Conservation (phyloP, 2,113 vertebrate genomes). For the Nesogale talazaci region DNA sequence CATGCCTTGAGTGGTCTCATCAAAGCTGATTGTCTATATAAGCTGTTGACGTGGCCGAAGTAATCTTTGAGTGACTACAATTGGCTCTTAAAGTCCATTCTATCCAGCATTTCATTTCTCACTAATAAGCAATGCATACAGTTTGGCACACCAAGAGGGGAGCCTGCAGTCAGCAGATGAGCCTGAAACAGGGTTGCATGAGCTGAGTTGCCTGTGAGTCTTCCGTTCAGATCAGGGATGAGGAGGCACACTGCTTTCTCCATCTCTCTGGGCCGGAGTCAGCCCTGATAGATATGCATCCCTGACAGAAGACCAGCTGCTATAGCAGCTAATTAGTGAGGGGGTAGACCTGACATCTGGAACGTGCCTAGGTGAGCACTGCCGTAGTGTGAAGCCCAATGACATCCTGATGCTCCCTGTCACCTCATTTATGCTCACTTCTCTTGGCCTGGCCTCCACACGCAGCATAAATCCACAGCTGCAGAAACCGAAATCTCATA, state of each 20-base stretch:
- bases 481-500: slow-evolving; percentile 73
- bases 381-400: neutral
- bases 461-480: slow-evolving; percentile 79
- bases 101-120: neutral
- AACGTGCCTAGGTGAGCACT: neutral
- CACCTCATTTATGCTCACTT: slow-evolving; percentile 68
- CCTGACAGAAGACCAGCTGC: neutral
- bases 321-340: slow-evolving; percentile 58
- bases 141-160: neutral
- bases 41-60: neutral
- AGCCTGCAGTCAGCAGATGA: neutral
- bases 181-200: neutral
- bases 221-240: neutral
- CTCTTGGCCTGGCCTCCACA: slow-evolving; percentile 66
- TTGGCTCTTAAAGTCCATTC: neutral
- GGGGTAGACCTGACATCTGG: neutral
- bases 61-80: neutral
- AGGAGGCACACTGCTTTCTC: neutral
- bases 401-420: slow-evolving; percentile 49
- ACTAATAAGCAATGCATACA: neutral
- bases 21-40: neutral
- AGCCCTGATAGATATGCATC: neutral
- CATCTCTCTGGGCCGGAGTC: neutral
- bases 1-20: neutral
- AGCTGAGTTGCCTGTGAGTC: neutral